Evolutionary conservation across 2,888 invertebrate species (phyloP), one percentile per base, ranked within the genome.

Genomic region (Netelia fuscicornis): DNA sequence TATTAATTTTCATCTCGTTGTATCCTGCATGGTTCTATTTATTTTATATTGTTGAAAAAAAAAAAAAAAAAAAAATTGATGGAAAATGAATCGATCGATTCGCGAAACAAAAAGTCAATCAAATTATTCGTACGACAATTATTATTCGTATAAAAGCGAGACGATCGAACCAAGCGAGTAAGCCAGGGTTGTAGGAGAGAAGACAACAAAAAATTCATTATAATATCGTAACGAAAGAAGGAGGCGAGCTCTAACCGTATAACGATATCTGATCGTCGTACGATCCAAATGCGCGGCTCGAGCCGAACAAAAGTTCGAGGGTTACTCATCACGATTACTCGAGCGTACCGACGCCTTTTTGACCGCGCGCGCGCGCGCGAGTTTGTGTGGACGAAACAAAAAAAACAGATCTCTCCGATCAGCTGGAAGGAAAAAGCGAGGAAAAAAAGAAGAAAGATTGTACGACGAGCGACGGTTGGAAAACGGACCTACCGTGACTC

Each of bases 271-370:
- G 64, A 83, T 72, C 77, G 67, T 79, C 54, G 62, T 79, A 64
- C 62, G 74, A 79, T 84, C 76, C 67, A 37, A 37, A 6, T 1
- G 37, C 37, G 25, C 48, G 60, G 48, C 30, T 23, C 44, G 20
- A 44, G 20, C 48, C 20, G 60, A 62, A 74, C 60, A 84, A 84
- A 78, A 81, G 72, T 58, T 44, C n/a, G 52, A 75, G 82, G 78
- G 75, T 79, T 71, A 71, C 85, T 78, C 85, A 71, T 85, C 82
- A 71, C 70, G 62, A 78, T 81, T 70, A 70, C 74, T 84, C 42
- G 74, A 74, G 62, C 42, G 78, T 44, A 74, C 48, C 42, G 56
- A 64, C 56, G 68, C 65, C 71, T 76, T 67, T 72, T 56, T 44
- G 76, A 65, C 65, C 60, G 76, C 60, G 56, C 72, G 30, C 60